phyloP scores from a whole-genome alignment of 92 coral and sea anemone genomes.

The Epizoanthus ramosus region DNA sequence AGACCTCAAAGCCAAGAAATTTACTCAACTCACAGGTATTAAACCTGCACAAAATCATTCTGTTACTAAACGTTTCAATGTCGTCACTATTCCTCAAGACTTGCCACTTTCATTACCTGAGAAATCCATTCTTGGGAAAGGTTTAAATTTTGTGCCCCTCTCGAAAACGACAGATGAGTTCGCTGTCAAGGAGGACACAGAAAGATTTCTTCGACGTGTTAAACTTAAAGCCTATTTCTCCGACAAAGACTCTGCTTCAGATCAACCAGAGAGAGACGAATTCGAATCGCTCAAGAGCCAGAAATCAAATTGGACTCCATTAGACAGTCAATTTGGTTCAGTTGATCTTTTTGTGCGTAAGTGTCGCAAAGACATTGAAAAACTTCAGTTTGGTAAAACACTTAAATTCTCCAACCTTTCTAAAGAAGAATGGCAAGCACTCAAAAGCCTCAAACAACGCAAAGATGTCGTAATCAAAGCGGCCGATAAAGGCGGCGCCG shows the following conservation, averaged over 20 bases:
- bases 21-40: constrained; percentile 13
- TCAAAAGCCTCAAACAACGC: neutral
- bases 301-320: neutral
- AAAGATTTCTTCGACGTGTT: neutral
- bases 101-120: no score
- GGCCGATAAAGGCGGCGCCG: constrained; percentile 66
- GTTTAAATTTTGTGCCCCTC: neutral
- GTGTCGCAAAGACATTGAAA: constrained; percentile 29
- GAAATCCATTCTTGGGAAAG: no score
- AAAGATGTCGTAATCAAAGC: constrained; percentile 47
- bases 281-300: constrained; percentile 9
- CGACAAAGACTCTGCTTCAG: neutral
- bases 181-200: neutral
- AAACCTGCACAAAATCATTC: constrained; percentile 1
- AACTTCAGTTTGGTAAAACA: neutral
- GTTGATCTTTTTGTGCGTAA: constrained; percentile 8
- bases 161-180: neutral
- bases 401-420: constrained; percentile 35
- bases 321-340: neutral
- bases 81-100: no score
- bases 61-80: neutral
- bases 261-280: neutral
- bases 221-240: neutral
- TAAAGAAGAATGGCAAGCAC: constrained; percentile 41
- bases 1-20: constrained; percentile 15